Base-by-base conservation (phyloP, 2,113 vertebrate species). In the Hyperopisus bebe region DNA sequence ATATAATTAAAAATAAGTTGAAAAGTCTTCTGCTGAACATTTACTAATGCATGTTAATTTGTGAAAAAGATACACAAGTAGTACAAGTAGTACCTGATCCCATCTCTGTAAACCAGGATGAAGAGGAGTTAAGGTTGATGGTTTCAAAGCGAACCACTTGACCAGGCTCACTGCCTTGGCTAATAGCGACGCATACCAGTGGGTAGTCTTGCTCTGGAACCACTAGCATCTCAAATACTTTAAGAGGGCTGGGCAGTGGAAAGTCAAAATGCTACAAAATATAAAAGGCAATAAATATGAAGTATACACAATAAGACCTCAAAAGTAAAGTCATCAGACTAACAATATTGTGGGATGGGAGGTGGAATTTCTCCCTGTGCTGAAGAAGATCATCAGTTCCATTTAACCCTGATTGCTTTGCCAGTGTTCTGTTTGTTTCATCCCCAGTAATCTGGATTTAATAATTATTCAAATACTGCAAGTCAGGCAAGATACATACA, bases 101-200 rank as follows among this genome's bases (percentile, higher is more conserved):
- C 0, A 98, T 97, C 91, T 98, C 97, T 5, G 98, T 99, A 96
- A 99, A 99, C 98, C 98, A 99, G 0, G 98, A 99, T 21, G 98
- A 99, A 46, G 98, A 97, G 9, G 98, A 99, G 95, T 99, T 99
- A 92, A 99, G 96, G 95, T 99, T 98, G 96, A 99, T 99, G 94
- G 98, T 99, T 95, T 99, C 98, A 50, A 99, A 99, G 92, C 97
- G 97, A 92, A 99, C 98, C 1, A 99, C 97, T 92, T 99, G 98
- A 74, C 95, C 94, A 0, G 96, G 93, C 90, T 99, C 97, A 0
- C 91, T 88, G 58, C 97, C 98, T 91, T 95, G 96, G 91, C 97
- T 98, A 94, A 99, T 96, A 13, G 98, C 97, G 51, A 99, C 98
- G 3, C 98, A 99, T 90, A 99, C 96, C 96, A 99, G 97, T 2